Evolutionary conservation across 2,113 vertebrate genomes (phyloP).

Genomic region (Rana temporaria): DNA sequence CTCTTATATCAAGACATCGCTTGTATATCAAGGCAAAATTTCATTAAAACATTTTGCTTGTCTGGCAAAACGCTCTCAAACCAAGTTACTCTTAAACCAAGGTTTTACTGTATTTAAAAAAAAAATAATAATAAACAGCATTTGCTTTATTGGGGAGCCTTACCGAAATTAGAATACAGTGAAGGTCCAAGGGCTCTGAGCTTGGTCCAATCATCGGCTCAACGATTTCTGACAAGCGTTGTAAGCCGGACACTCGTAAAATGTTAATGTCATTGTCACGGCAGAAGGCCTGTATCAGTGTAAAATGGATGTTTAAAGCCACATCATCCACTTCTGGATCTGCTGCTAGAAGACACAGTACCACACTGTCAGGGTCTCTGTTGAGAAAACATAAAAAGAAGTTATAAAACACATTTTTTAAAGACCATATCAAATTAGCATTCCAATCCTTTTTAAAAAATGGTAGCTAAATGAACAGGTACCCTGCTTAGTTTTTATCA

Average conservation of each 20-base stretch:
- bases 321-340: slow-evolving; percentile 86
- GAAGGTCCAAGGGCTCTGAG: slow-evolving; percentile 84
- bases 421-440: not conserved
- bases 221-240: slow-evolving; percentile 79
- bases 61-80: too few species aligned
- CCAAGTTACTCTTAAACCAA: too few species aligned
- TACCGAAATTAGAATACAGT: slow-evolving; percentile 93
- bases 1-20: too few species aligned
- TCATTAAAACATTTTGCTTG: too few species aligned
- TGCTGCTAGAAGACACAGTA: slow-evolving; percentile 85
- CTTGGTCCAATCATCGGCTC: slow-evolving; percentile 68
- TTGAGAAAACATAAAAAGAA: too few species aligned
- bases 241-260: slow-evolving; percentile 82
- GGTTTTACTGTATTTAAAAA: too few species aligned
- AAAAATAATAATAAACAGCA: too few species aligned
- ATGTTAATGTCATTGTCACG: slow-evolving; percentile 92
- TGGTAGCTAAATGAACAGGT: not conserved
- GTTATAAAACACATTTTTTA: not conserved
- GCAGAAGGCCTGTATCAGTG: slow-evolving; percentile 91
- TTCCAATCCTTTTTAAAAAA: not conserved
- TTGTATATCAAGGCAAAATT: too few species aligned
- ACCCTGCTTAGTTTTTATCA: too few species aligned
- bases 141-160: slow-evolving; percentile 28
- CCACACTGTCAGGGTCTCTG: slow-evolving; percentile 93
- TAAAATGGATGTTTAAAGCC: slow-evolving; percentile 94